phyloP scores from a whole-genome alignment of 2,797 vertebrate genomes.

The Labeo calbasu region DNA sequence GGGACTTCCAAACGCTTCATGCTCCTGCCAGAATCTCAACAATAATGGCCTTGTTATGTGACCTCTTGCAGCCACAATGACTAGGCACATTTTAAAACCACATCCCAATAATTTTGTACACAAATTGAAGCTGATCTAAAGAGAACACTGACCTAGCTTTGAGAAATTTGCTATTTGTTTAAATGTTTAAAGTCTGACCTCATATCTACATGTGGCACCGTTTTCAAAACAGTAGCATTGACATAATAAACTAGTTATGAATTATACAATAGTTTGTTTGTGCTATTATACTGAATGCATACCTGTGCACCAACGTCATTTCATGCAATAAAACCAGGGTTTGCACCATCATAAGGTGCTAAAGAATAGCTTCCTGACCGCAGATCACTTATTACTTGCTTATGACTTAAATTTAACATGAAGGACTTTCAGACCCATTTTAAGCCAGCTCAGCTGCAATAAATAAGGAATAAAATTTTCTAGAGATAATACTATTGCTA shows the following conservation, averaged over 20 bases:
- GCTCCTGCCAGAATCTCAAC: background rate
- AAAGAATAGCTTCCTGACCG: background rate
- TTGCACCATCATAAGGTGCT: too few relatives aligned
- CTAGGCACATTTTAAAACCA: slow-evolving; percentile 5
- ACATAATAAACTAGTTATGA: background rate
- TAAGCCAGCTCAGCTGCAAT: background rate
- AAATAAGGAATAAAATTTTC: background rate
- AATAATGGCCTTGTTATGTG: background rate
- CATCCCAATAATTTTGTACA: background rate
- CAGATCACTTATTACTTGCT: background rate
- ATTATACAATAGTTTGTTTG: background rate
- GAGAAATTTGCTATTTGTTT: background rate
- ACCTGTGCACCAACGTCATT: background rate
- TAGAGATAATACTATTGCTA: background rate
- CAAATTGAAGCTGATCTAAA: background rate
- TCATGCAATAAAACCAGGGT: background rate
- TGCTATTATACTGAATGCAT: background rate
- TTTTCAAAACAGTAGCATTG: background rate
- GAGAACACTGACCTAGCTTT: background rate
- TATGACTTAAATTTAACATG: too few relatives aligned
- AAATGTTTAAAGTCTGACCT: background rate
- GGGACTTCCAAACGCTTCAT: background rate
- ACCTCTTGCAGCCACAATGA: background rate
- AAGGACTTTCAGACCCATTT: background rate
- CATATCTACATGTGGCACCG: background rate